A percentile compares a stretch with the other conserved stretches of the same genome.
Conservation (phyloP, 1,140 invertebrate species). For the Andrena cerasifolii region DNA sequence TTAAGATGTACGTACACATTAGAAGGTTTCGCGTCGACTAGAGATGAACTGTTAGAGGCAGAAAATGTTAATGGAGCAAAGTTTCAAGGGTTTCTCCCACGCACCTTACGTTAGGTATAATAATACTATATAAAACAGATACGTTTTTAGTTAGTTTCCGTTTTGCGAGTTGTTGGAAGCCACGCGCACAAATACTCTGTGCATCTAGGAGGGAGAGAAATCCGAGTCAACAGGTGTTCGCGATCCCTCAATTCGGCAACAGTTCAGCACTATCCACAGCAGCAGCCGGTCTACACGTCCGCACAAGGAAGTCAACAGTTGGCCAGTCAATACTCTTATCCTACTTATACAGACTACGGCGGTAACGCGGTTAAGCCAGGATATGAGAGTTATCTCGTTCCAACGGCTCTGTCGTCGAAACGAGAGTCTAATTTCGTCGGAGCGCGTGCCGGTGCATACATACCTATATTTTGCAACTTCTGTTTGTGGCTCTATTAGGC, state of each 20-base stretch:
- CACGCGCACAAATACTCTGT: background rate
- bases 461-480: constrained; percentile 50
- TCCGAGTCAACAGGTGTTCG: background rate
- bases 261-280: no score
- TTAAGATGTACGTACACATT: no score
- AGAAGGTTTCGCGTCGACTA: no score
- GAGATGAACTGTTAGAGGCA: background rate
- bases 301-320: constrained; percentile 1
- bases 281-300: background rate
- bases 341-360: constrained; percentile 61
- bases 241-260: background rate
- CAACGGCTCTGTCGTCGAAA: constrained; percentile 32
- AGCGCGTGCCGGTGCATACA: constrained; percentile 34
- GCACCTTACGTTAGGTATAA: background rate
- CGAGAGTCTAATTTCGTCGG: constrained; percentile 34
- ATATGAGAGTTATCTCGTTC: constrained; percentile 77
- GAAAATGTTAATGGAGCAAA: background rate
- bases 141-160: background rate
- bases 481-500: constrained; percentile 73
- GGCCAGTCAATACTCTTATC: constrained; percentile 43
- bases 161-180: background rate
- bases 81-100: background rate
- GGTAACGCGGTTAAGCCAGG: constrained; percentile 75
- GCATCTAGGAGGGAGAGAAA: background rate
- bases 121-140: no score